Evolutionary conservation across 1,140 invertebrate genomes (phyloP), one percentile per base, ranked within the genome.

Genomic region (Chymomyza costata): DNA sequence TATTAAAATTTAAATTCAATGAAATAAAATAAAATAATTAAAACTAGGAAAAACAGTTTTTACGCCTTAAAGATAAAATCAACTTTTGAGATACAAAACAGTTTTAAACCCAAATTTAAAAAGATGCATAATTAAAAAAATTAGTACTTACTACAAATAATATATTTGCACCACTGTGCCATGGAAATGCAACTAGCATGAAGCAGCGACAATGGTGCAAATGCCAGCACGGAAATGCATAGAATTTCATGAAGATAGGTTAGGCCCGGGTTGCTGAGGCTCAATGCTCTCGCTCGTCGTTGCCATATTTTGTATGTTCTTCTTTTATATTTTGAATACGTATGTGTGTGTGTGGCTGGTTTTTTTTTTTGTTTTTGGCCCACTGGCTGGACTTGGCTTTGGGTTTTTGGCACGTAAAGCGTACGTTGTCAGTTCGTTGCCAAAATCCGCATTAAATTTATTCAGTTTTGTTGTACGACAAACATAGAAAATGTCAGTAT

Each of bases 391-490:
- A 64, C 50, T 51, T 62, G 15, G 14, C 18, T 37, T 37, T 49
- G 39, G 25, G 54, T 15, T 14, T 57, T 78, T 78, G 71, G 71
- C 71, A 78, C 66, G 65, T 60, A 73, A 53, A 71, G 41, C 71
- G 60, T 46, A 51, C 73, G 67, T 80, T 76, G 71, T 76, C 71
- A 71, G 71, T 71, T 58, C 73, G 73, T 48, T 78, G 71, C 71
- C 71, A 78, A 78, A 78, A 78, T 78, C 58, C 71, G 71, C 71
- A 78, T 78, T 78, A 78, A 78, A 78, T 78, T 78, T 78, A 78
- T 78, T 66, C 71, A 76, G 56, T 76, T 76, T 70, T 76, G 70
- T 76, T 76, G 71, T 70, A 66, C 61, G 54, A 52, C 39, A 58
- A 64, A 69, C 65, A 59, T 69, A 64, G 65, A 57, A 59, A 70